Conservation (phyloP, 64 coral and sea anemone species). For the Orbicella faveolata region DNA sequence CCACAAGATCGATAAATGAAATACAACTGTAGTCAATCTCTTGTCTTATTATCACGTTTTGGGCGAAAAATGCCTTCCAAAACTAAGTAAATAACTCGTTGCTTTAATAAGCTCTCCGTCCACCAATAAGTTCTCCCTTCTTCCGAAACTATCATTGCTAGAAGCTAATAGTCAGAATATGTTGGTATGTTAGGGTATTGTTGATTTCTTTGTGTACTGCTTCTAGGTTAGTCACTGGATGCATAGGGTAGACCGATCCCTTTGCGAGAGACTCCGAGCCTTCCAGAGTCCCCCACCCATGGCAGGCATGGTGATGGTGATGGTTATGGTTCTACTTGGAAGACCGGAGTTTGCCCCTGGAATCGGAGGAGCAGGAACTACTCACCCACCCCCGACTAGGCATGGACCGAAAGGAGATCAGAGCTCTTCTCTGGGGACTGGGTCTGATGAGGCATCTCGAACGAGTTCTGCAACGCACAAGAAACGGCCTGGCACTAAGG, state of each 20-base stretch:
- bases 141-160: too few species aligned
- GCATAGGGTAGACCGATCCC: conserved; percentile 81
- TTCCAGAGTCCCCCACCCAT: conserved; percentile 93
- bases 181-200: too few species aligned
- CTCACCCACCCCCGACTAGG: conserved; percentile 41
- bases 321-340: conserved; percentile 92
- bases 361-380: conserved; percentile 61
- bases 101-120: too few species aligned
- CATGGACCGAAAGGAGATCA: conserved; percentile 71
- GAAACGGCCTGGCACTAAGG: conserved; percentile 29
- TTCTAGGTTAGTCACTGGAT: conserved; percentile 78
- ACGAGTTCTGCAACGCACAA: conserved; percentile 69
- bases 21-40: too few species aligned
- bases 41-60: too few species aligned
- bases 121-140: too few species aligned
- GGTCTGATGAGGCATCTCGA: conserved; percentile 85
- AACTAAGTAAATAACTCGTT: too few species aligned
- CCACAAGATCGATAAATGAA: too few species aligned
- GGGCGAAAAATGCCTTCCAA: too few species aligned
- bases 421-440: conserved; percentile 45
- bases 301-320: conserved; percentile 96
- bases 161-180: too few species aligned
- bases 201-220: neutral
- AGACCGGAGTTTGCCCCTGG: conserved; percentile 87
- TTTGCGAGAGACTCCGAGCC: conserved; percentile 88